Percentiles rank a stretch among this genome's conserved stretches.
Evolutionary conservation across 2,888 invertebrate genomes (phyloP).

Genomic region (Mystacides longicornis): DNA sequence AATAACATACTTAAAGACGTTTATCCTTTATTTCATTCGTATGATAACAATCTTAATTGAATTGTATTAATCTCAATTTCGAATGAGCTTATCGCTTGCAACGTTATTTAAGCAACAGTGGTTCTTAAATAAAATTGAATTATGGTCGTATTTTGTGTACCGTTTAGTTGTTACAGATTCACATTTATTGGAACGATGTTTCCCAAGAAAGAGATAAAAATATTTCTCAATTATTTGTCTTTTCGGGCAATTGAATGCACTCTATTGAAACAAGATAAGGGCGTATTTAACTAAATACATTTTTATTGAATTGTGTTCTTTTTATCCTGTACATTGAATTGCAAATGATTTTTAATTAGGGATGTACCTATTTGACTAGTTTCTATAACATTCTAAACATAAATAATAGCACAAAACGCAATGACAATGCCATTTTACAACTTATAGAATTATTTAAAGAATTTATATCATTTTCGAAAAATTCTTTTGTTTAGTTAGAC

Average conservation of each 20-base stretch:
- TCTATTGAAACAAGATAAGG: not conserved
- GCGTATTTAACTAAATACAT: not conserved
- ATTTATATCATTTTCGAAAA: too few species aligned
- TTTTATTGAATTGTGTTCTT: too few species aligned
- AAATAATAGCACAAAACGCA: too few species aligned
- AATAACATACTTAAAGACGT: not conserved
- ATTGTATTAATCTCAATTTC: not conserved
- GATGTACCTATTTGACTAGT: too few species aligned
- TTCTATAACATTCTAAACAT: too few species aligned
- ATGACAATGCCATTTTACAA: too few species aligned
- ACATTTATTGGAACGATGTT: not conserved
- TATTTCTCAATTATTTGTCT: slow-evolving; percentile 18
- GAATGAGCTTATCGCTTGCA: not conserved
- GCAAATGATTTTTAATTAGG: too few species aligned
- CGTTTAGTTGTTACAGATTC: not conserved
- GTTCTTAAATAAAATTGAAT: not conserved
- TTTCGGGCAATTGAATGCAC: slow-evolving; percentile 4
- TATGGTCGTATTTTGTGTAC: not conserved
- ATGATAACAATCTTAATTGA: slow-evolving; percentile 1
- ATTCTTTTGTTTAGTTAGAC: too few species aligned
- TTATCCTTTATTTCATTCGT: not conserved
- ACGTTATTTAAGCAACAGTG: not conserved
- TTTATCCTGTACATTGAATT: too few species aligned
- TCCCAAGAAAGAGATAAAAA: slow-evolving; percentile 14
- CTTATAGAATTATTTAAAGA: too few species aligned